These are phyloP conservation scores for Ostrea edulis DNA, from an alignment of 1,140 invertebrate genomes.

Conservation along the genomic window DNA sequence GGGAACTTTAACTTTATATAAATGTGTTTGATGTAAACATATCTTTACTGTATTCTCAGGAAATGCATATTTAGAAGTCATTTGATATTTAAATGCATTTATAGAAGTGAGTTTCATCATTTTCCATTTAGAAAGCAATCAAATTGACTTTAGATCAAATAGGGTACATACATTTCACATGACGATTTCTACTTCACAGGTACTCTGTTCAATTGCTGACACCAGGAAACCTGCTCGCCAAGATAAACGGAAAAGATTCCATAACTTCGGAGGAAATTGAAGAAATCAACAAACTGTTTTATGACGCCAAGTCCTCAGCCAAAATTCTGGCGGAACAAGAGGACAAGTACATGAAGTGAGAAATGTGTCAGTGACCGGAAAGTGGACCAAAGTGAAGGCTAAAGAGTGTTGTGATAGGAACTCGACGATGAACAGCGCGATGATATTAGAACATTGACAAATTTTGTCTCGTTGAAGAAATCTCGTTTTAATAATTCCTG, in stretches of 20 bases:
- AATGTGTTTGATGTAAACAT: too few relatives aligned
- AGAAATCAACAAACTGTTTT: constrained; percentile 91
- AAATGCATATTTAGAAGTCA: too few relatives aligned
- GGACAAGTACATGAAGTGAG: constrained; percentile 92
- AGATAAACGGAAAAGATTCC: constrained; percentile 91
- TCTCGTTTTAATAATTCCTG: not conserved
- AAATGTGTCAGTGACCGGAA: not conserved
- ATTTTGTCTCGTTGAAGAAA: not conserved
- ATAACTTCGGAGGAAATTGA: constrained; percentile 87
- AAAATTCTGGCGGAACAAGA: constrained; percentile 93
- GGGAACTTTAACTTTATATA: too few relatives aligned
- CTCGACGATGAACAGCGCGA: not conserved
- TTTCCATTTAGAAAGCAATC: too few relatives aligned
- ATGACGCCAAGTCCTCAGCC: constrained; percentile 97
- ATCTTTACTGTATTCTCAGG: too few relatives aligned
- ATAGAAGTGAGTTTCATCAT: too few relatives aligned
- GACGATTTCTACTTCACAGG: constrained; percentile 76
- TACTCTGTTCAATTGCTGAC: constrained; percentile 97
- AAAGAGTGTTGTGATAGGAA: not conserved
- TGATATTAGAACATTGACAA: not conserved
- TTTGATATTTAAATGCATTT: too few relatives aligned
- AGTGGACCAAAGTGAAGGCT: not conserved
- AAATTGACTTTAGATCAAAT: too few relatives aligned
- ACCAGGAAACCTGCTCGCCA: constrained; percentile 91
- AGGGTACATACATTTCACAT: not conserved